Evolutionary conservation across 2,888 invertebrate species (phyloP).

Genomic region (Ashinkailepas kermadecensis): DNA sequence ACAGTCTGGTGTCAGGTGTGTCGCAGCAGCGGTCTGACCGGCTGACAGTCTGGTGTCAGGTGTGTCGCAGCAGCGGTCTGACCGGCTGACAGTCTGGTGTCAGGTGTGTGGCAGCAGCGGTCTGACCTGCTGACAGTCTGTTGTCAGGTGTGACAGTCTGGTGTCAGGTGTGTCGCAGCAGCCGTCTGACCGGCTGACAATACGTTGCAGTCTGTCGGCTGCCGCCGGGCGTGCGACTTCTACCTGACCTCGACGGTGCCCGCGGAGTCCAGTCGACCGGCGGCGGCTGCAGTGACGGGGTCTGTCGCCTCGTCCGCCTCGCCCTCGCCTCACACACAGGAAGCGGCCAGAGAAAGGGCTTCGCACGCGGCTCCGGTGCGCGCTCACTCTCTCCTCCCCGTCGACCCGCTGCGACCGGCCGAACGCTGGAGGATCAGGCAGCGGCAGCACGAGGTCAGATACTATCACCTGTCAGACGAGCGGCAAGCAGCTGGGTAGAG

Average conservation of each 20-base stretch:
- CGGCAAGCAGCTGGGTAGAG: too few species aligned
- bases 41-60: too few species aligned
- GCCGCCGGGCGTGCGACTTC: constrained; percentile 11
- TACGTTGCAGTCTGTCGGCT: neutral
- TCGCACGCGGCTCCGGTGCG: neutral
- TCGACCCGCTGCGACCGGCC: too few species aligned
- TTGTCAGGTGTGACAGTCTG: neutral
- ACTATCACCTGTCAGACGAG: too few species aligned
- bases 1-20: too few species aligned
- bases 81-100: too few species aligned
- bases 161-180: neutral
- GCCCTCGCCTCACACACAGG: neutral
- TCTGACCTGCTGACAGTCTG: neutral
- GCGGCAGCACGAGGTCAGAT: too few species aligned
- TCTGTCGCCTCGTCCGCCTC: neutral
- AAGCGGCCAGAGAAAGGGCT: neutral
- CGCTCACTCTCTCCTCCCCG: neutral
- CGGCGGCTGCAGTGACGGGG: too few species aligned
- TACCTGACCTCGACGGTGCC: neutral
- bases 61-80: too few species aligned
- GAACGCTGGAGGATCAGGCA: too few species aligned
- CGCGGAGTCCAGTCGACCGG: neutral
- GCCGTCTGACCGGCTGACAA: neutral
- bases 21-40: too few species aligned
- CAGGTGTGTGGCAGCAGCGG: neutral